Evolutionary conservation across 2,113 vertebrate species (phyloP).

Genomic region (Dryoscopus gambensis): DNA sequence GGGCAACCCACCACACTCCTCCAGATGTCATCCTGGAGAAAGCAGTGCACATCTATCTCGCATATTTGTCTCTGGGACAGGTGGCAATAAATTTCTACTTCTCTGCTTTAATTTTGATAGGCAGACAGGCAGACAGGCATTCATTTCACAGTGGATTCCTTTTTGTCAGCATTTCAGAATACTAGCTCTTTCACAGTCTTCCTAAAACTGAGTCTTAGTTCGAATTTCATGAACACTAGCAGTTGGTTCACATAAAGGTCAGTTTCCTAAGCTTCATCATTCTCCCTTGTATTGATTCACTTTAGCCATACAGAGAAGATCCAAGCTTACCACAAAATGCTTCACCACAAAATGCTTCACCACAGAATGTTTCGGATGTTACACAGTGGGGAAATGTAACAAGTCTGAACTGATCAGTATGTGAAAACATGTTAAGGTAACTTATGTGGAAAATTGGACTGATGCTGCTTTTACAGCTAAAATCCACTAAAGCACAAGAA

Average conservation of each 20-base stretch:
- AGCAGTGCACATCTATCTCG: slow-evolving; percentile 21
- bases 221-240: slow-evolving; percentile 50
- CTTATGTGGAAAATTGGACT: slow-evolving; percentile 6
- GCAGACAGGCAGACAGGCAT: slow-evolving; percentile 49
- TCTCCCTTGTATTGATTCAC: background rate
- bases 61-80: slow-evolving; percentile 54
- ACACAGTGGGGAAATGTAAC: background rate
- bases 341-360: background rate
- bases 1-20: background rate
- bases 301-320: background rate
- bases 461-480: background rate
- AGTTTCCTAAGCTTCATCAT: slow-evolving; percentile 15
- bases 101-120: slow-evolving; percentile 63
- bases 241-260: slow-evolving; percentile 35
- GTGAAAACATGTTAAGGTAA: slow-evolving; percentile 7
- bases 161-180: slow-evolving; percentile 61
- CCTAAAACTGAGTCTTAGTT: slow-evolving; percentile 1
- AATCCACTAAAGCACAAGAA: slow-evolving; percentile 15
- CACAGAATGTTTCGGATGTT: background rate
- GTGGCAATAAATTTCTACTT: slow-evolving; percentile 62
- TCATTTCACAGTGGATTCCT: slow-evolving; percentile 56
- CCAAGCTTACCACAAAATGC: background rate
- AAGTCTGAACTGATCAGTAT: background rate
- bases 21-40: slow-evolving; percentile 44
- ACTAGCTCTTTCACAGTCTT: slow-evolving; percentile 31